Conservation (phyloP, 2,797 vertebrate genomes). For the Ptychadena robeensis region DNA sequence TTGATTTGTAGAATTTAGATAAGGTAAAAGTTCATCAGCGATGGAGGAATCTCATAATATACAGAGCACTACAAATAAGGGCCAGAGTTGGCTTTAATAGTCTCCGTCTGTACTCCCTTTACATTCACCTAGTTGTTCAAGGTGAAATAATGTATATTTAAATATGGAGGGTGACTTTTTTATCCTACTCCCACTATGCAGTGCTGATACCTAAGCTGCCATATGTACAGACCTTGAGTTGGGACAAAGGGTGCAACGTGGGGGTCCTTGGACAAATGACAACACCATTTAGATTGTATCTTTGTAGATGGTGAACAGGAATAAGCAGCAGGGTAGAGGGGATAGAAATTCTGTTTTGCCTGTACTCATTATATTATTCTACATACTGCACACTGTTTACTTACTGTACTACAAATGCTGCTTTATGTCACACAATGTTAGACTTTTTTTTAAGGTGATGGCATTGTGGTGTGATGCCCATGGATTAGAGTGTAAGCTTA, state of each 20-base stretch:
- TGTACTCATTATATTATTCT: neutral
- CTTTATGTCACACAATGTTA: neutral
- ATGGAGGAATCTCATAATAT: neutral
- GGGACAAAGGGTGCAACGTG: neutral
- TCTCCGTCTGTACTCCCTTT: neutral
- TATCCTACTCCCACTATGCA: neutral
- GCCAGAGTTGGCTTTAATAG: no score
- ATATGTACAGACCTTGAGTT: neutral
- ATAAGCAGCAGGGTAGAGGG: neutral
- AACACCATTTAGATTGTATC: neutral
- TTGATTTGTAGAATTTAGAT: no score
- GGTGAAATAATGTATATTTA: no score
- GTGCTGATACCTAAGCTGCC: neutral
- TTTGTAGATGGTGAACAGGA: neutral
- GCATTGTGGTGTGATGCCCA: constrained; percentile 10
- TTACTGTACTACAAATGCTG: neutral
- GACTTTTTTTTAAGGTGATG: neutral
- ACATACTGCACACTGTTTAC: neutral
- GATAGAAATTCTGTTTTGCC: neutral
- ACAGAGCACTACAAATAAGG: no score
- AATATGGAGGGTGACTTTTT: neutral
- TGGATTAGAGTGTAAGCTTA: neutral
- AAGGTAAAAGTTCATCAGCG: no score
- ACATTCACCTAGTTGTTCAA: neutral
- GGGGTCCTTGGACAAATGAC: neutral